These are phyloP conservation scores for Pelecanoides urinatrix DNA, from an alignment of 2,113 vertebrate genomes.

Conservation along the genomic window DNA sequence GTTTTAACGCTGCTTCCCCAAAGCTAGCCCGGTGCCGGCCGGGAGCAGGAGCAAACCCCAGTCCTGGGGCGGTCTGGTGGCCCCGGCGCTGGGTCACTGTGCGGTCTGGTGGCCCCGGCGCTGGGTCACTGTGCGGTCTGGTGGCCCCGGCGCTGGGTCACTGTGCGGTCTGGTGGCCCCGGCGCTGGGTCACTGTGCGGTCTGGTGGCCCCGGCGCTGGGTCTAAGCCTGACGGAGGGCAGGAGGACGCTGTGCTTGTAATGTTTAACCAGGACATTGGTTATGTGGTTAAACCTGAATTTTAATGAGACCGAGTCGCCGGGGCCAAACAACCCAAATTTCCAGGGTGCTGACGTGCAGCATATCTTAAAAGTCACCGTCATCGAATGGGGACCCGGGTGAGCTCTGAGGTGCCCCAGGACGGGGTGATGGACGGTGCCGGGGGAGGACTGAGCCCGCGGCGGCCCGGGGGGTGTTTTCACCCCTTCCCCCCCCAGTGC, in stretches of 20 bases:
- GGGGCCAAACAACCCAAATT: neutral
- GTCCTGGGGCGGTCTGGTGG: fast-evolving
- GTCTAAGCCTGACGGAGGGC: neutral
- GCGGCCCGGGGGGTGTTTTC: neutral
- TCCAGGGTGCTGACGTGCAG: fast-evolving
- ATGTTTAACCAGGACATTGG: neutral
- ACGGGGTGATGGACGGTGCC: fast-evolving
- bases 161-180: too few species aligned
- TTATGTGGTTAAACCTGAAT: neutral
- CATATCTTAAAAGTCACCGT: fast-evolving
- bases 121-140: too few species aligned
- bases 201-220: neutral
- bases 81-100: too few species aligned
- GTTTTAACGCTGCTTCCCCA: neutral
- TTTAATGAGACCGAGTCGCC: neutral
- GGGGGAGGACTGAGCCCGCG: fast-evolving
- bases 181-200: too few species aligned
- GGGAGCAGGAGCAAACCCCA: neutral
- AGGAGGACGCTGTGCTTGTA: fast-evolving
- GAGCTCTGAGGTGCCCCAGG: neutral
- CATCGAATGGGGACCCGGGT: neutral
- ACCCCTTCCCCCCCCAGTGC: neutral
- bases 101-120: neutral
- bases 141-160: neutral
- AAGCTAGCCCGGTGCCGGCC: fast-evolving